These are phyloP conservation scores for Dione vanillae DNA, from an alignment of 2,888 invertebrate genomes.

Conservation along the genomic window DNA sequence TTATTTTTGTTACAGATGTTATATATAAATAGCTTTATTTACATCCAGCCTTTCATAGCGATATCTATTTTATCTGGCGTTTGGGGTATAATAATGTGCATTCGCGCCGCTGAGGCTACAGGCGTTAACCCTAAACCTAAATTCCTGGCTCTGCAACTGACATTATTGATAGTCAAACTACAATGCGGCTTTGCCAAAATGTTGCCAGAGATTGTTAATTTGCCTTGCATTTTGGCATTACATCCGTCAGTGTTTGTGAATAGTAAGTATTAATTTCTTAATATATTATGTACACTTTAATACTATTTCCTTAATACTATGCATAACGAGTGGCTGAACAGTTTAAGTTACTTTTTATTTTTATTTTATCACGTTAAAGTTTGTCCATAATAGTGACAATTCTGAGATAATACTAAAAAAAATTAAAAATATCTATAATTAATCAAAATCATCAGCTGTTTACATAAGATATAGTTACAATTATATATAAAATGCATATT, in stretches of 20 bases:
- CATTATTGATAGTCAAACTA: slow-evolving; percentile 87
- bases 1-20: slow-evolving; percentile 74
- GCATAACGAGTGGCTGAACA: too few species aligned
- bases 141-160: slow-evolving; percentile 86
- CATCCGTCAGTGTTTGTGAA: slow-evolving; percentile 87
- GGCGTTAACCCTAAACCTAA: slow-evolving; percentile 78
- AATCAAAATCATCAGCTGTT: too few species aligned
- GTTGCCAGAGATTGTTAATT: slow-evolving; percentile 78
- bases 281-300: too few species aligned
- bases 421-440: too few species aligned
- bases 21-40: slow-evolving; percentile 84
- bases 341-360: too few species aligned
- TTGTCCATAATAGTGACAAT: too few species aligned
- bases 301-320: too few species aligned
- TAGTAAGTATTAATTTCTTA: slow-evolving; percentile 75
- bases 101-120: slow-evolving; percentile 70
- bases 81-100: slow-evolving; percentile 88
- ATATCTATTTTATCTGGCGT: slow-evolving; percentile 87
- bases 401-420: too few species aligned
- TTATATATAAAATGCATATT: too few species aligned
- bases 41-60: slow-evolving; percentile 86
- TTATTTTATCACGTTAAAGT: too few species aligned
- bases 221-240: slow-evolving; percentile 87
- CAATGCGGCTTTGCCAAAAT: slow-evolving; percentile 85
- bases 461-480: too few species aligned